These are phyloP conservation scores for Spisula solida DNA, from an alignment of 2,888 invertebrate species.

Conservation along the genomic window DNA sequence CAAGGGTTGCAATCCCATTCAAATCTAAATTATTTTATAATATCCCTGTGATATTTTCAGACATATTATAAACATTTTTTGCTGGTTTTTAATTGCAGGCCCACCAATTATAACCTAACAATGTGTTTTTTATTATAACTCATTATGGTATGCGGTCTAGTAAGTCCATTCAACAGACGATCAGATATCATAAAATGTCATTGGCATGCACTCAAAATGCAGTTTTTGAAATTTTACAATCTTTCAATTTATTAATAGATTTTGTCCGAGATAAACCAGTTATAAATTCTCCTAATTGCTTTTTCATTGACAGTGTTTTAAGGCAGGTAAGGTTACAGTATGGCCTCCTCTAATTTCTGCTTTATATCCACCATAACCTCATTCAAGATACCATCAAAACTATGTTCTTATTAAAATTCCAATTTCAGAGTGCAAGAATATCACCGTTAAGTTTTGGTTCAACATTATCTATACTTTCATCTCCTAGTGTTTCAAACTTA, in stretches of 20 bases:
- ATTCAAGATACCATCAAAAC: not conserved
- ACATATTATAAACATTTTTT: not conserved
- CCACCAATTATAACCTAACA: not conserved
- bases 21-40: too few species aligned
- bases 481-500: not conserved
- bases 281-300: constrained; percentile 19
- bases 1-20: not conserved
- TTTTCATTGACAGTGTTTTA: constrained; percentile 16
- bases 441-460: not conserved
- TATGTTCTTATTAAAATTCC: not conserved
- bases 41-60: constrained; percentile 9
- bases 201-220: not conserved
- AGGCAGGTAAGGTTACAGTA: not conserved
- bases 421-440: constrained; percentile 12
- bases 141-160: not conserved
- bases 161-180: not conserved
- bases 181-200: constrained; percentile 3
- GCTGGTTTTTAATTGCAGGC: not conserved
- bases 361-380: not conserved
- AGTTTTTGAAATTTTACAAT: constrained; percentile 13
- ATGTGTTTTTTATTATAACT: constrained; percentile 9
- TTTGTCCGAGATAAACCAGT: not conserved
- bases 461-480: too few species aligned
- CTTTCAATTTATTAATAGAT: not conserved
- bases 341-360: not conserved